Conservation (phyloP, 2,888 invertebrate species). For the Tenthredo livida region DNA sequence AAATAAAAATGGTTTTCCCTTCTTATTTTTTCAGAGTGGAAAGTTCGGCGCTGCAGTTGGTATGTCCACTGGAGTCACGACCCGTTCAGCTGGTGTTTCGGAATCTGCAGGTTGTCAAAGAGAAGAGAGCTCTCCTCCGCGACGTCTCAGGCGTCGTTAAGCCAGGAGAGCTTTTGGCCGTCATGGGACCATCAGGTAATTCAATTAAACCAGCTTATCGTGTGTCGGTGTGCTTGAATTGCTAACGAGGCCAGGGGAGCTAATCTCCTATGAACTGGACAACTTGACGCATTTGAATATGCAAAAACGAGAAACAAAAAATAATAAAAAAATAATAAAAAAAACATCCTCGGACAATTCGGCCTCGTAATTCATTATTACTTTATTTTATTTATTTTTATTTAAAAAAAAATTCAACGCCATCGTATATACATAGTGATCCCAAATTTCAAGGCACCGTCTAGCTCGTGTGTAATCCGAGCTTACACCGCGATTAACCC, state of each 20-base stretch:
- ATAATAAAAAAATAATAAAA: too few relatives aligned
- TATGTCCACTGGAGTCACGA: conserved; percentile 81
- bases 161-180: conserved; percentile 89
- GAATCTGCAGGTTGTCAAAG: conserved; percentile 81
- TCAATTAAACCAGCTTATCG: conserved; percentile 44
- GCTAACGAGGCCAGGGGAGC: conserved; percentile 29
- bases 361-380: background rate
- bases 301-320: background rate
- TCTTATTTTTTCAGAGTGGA: conserved; percentile 79
- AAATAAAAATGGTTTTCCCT: too few relatives aligned
- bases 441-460: background rate
- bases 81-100: conserved; percentile 85
- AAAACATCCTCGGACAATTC: background rate
- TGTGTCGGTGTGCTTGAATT: background rate
- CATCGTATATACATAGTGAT: background rate
- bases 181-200: conserved; percentile 90
- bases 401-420: background rate
- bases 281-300: background rate
- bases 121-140: conserved; percentile 82
- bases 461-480: background rate
- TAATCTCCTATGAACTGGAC: background rate
- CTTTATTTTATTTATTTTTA: background rate
- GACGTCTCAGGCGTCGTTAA: conserved; percentile 87
- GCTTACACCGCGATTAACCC: background rate
- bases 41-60: conserved; percentile 81